A percentile compares a stretch with the other conserved stretches of the same genome.
Evolutionary conservation across 2,113 vertebrate species (phyloP).

Genomic region (Mystacornis crossleyi): DNA sequence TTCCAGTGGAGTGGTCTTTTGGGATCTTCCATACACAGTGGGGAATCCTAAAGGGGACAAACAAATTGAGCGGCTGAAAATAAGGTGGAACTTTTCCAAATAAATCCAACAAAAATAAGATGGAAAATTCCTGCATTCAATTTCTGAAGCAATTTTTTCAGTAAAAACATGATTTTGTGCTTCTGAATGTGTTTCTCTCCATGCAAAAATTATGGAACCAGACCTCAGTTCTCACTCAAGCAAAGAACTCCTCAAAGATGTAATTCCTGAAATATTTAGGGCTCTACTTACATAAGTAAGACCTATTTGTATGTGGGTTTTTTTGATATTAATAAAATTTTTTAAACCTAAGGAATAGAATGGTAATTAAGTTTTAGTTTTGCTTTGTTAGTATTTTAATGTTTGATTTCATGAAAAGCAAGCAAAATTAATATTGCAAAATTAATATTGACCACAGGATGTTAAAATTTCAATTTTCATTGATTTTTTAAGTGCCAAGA

Average conservation of each 20-base stretch:
- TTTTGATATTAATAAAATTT: not conserved
- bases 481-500: not conserved
- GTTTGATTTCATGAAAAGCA: not conserved
- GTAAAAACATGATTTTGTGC: not conserved
- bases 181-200: not conserved
- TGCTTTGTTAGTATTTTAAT: not conserved
- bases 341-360: not conserved
- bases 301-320: not conserved
- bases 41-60: not conserved
- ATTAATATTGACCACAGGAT: not conserved
- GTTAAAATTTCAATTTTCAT: not conserved
- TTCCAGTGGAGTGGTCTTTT: not conserved
- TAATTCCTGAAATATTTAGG: not conserved
- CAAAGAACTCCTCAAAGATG: not conserved
- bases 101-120: not conserved
- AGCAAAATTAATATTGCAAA: not conserved
- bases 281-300: not conserved
- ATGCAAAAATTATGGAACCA: not conserved
- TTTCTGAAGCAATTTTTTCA: not conserved
- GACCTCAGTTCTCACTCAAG: not conserved
- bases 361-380: not conserved
- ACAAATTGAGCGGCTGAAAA: not conserved
- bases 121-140: not conserved
- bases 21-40: not conserved
- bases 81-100: not conserved